These are phyloP conservation scores for Catocala nupta DNA, from an alignment of 2,888 invertebrate genomes.

Conservation along the genomic window DNA sequence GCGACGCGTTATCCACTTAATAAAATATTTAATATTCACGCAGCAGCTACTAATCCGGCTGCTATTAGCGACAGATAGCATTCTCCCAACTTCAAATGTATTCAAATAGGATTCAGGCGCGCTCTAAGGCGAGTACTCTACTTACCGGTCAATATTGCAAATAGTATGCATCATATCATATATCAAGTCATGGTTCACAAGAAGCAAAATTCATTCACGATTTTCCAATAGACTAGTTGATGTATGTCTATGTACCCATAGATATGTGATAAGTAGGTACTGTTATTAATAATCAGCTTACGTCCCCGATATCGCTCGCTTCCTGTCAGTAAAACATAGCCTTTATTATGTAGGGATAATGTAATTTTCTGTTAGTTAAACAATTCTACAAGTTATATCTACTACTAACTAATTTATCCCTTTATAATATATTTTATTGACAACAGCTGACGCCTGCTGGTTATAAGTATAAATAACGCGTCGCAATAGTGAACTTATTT, in stretches of 20 bases:
- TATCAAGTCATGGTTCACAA: not conserved
- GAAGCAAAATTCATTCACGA: not conserved
- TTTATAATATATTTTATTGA: too few relatives aligned
- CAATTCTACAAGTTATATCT: too few relatives aligned
- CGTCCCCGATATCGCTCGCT: too few relatives aligned
- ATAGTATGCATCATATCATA: conserved; percentile 29
- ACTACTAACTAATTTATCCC: too few relatives aligned
- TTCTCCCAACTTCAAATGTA: conserved; percentile 36
- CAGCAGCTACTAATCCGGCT: conserved; percentile 6
- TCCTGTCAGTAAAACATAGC: too few relatives aligned
- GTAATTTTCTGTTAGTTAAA: too few relatives aligned
- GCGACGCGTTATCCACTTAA: conserved; percentile 19
- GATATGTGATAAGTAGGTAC: too few relatives aligned
- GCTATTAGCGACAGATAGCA: conserved; percentile 22
- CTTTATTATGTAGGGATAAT: too few relatives aligned
- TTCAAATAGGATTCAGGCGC: conserved; percentile 49
- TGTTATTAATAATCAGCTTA: too few relatives aligned
- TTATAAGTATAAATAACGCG: too few relatives aligned
- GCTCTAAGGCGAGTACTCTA: conserved; percentile 30
- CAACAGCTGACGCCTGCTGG: too few relatives aligned
- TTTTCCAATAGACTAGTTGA: not conserved
- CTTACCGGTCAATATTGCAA: conserved; percentile 43
- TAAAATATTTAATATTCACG: conserved; percentile 13
- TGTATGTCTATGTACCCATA: not conserved
- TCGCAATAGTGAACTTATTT: too few relatives aligned